These are phyloP conservation scores for Agonum fuliginosum DNA, from an alignment of 2,888 invertebrate genomes.

Conservation along the genomic window DNA sequence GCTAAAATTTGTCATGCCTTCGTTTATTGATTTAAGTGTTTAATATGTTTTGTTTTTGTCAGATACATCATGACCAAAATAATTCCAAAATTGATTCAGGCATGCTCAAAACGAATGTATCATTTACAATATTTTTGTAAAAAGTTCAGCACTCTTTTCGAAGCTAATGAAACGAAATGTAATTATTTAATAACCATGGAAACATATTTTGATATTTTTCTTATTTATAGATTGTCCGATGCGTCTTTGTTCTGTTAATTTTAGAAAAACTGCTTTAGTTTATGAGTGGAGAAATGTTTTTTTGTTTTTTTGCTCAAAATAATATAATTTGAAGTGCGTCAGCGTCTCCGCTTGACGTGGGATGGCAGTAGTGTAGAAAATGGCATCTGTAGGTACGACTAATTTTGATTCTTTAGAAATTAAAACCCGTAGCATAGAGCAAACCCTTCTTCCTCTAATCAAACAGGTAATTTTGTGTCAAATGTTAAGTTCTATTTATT, in stretches of 20 bases:
- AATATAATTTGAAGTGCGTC: slow-evolving; percentile 11
- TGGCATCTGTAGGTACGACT: slow-evolving; percentile 77
- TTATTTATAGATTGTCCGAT: no score
- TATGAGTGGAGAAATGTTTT: not conserved
- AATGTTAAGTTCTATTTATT: slow-evolving; percentile 34
- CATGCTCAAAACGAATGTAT: no score
- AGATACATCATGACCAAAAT: no score
- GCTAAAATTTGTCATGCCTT: no score
- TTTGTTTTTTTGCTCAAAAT: slow-evolving; percentile 9
- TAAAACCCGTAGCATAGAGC: slow-evolving; percentile 95
- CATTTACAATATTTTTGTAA: no score
- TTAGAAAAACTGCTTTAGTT: not conserved
- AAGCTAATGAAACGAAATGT: no score
- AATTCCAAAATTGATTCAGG: no score
- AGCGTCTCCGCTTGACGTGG: not conserved
- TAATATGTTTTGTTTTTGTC: not conserved
- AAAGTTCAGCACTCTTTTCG: no score
- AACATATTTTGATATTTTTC: no score
- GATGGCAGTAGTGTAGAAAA: slow-evolving; percentile 72
- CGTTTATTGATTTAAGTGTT: no score
- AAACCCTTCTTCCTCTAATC: slow-evolving; percentile 93
- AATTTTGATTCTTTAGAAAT: slow-evolving; percentile 84
- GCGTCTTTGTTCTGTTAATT: no score
- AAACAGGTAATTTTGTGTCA: slow-evolving; percentile 85
- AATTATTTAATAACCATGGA: no score